These are phyloP conservation scores for Corticium candelabrum DNA, from an alignment of 37 sponge, comb jelly and placozoan genomes.

Conservation along the genomic window DNA sequence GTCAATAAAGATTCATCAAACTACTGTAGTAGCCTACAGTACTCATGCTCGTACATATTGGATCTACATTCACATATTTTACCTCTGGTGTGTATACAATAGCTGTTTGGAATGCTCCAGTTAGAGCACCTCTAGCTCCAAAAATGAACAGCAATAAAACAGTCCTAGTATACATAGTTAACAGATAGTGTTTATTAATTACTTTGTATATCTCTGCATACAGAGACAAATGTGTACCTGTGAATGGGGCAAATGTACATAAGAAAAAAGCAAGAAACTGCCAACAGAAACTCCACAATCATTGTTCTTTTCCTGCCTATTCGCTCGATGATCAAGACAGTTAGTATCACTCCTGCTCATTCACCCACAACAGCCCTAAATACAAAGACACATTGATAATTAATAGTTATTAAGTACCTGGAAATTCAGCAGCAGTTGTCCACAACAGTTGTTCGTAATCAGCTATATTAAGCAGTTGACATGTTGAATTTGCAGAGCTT, in stretches of 20 bases:
- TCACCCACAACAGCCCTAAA: no score
- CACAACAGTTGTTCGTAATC: constrained; percentile 57
- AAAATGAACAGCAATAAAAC: constrained; percentile 51
- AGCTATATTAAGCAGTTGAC: not conserved
- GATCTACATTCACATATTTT: no score
- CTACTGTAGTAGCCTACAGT: no score
- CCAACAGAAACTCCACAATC: constrained; percentile 37
- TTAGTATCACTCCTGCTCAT: constrained; percentile 39
- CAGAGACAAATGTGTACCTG: not conserved
- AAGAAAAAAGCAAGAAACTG: constrained; percentile 40
- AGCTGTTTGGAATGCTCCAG: constrained; percentile 66
- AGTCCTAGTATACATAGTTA: no score
- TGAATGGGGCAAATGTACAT: constrained; percentile 32
- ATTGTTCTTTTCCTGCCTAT: constrained; percentile 71
- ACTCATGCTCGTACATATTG: no score
- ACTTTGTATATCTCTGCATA: no score
- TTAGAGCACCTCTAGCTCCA: constrained; percentile 37
- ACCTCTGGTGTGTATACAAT: constrained; percentile 58
- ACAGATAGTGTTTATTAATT: no score
- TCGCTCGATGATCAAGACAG: constrained; percentile 41
- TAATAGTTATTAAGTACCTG: constrained; percentile 13
- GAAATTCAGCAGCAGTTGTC: constrained; percentile 65
- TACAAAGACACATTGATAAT: no score
- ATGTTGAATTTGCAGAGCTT: no score
- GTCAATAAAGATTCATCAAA: no score